These are phyloP conservation scores for Oceanodroma leucorhoa DNA, from an alignment of 2,797 vertebrate genomes.

Conservation along the genomic window DNA sequence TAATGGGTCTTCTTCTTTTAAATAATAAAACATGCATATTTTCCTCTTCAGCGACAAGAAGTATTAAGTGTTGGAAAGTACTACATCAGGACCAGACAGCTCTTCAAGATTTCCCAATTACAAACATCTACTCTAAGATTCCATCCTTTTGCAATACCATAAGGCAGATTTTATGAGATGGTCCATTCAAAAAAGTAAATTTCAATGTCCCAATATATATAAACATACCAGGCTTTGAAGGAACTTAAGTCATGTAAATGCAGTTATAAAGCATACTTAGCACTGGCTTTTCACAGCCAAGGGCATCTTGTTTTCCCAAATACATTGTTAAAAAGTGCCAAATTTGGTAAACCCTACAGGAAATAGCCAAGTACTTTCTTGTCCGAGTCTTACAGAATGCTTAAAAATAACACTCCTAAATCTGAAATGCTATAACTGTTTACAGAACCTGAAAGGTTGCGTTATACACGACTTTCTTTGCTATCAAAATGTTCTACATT, in stretches of 20 bases:
- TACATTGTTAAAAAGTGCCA: constrained; percentile 4
- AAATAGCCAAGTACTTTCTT: constrained; percentile 13
- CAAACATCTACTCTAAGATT: background rate
- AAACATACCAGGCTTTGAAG: background rate
- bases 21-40: background rate
- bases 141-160: background rate
- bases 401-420: constrained; percentile 28
- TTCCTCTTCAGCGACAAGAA: background rate
- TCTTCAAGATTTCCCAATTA: background rate
- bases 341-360: constrained; percentile 5
- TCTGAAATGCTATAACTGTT: constrained; percentile 28
- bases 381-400: background rate
- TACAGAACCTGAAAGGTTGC: constrained; percentile 28
- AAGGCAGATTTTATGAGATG: constrained; percentile 13
- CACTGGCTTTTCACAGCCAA: constrained; percentile 25
- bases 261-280: constrained; percentile 14
- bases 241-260: constrained; percentile 39
- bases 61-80: background rate
- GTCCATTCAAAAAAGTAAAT: background rate
- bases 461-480: constrained; percentile 12
- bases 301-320: constrained; percentile 43
- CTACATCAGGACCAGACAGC: background rate
- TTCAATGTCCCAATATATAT: background rate
- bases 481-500: constrained; percentile 47
- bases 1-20: background rate